Evolutionary conservation across 2,797 vertebrate species (phyloP).

Genomic region (Paedocypris micromegethes): DNA sequence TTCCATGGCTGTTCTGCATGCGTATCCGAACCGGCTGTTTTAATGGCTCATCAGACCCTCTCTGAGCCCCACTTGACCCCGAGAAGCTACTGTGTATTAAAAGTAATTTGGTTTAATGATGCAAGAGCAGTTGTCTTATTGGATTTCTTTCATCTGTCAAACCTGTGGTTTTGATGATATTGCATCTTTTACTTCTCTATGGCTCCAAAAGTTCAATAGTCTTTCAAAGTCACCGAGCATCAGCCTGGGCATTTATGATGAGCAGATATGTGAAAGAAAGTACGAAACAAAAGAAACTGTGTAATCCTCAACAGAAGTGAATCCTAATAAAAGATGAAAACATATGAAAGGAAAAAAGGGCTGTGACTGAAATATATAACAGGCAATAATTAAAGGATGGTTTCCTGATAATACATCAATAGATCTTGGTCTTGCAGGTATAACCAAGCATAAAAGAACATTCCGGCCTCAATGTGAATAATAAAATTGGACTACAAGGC

Average conservation of each 20-base stretch:
- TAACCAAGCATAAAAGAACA: slow-evolving; percentile 9
- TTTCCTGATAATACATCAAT: slow-evolving; percentile 8
- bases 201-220: slow-evolving; percentile 5
- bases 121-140: slow-evolving; percentile 40
- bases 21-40: slow-evolving; percentile 62
- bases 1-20: slow-evolving; percentile 63
- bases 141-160: slow-evolving; percentile 44
- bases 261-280: background rate
- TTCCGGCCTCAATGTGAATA: background rate
- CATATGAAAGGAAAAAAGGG: background rate
- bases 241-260: slow-evolving; percentile 6
- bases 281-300: background rate
- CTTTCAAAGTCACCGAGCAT: slow-evolving; percentile 15
- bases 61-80: slow-evolving; percentile 68
- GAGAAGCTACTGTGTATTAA: slow-evolving; percentile 66
- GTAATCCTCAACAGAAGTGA: slow-evolving; percentile 1
- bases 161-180: slow-evolving; percentile 27
- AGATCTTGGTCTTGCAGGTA: slow-evolving; percentile 2
- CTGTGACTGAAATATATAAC: slow-evolving; percentile 8
- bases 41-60: slow-evolving; percentile 74
- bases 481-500: background rate
- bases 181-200: slow-evolving; percentile 10
- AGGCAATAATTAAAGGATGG: background rate
- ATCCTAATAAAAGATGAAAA: background rate
- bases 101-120: slow-evolving; percentile 65